These are phyloP conservation scores for Harpalus rufipes DNA, from an alignment of 2,888 invertebrate genomes.

Conservation along the genomic window DNA sequence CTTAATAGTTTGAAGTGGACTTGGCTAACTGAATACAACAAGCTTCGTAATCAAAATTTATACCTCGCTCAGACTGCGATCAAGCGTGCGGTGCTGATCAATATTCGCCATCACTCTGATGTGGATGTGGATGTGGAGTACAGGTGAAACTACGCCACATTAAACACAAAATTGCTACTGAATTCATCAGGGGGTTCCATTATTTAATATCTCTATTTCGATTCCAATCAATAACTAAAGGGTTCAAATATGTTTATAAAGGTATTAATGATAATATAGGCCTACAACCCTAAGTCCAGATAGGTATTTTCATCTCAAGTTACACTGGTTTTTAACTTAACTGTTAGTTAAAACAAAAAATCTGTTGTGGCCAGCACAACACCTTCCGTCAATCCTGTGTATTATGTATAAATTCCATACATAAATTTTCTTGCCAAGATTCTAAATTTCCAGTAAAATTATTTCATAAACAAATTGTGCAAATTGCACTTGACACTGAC, in stretches of 20 bases:
- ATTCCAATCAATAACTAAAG: background rate
- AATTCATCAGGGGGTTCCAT: background rate
- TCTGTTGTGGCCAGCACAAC: too few species aligned
- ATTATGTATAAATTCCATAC: too few species aligned
- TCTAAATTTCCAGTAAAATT: too few species aligned
- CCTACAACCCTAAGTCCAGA: too few species aligned
- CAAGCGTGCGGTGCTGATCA: background rate
- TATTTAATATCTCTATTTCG: slow-evolving; percentile 1
- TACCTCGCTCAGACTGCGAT: slow-evolving; percentile 24
- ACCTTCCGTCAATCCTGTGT: too few species aligned
- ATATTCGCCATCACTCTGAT: background rate
- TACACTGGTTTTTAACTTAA: too few species aligned
- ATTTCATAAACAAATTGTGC: too few species aligned
- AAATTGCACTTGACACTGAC: too few species aligned
- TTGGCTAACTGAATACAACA: slow-evolving; percentile 51
- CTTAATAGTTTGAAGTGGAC: slow-evolving; percentile 55
- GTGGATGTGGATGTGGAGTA: background rate
- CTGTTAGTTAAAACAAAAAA: too few species aligned
- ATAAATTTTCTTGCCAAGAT: too few species aligned
- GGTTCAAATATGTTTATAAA: background rate
- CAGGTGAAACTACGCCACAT: background rate
- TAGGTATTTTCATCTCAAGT: too few species aligned
- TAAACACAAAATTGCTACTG: background rate
- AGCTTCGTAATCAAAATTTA: slow-evolving; percentile 56
- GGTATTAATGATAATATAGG: background rate